Evolutionary conservation across 2,113 vertebrate species (phyloP), one percentile per base, ranked within the genome.

Genomic region (Lepisosteus oculatus): DNA sequence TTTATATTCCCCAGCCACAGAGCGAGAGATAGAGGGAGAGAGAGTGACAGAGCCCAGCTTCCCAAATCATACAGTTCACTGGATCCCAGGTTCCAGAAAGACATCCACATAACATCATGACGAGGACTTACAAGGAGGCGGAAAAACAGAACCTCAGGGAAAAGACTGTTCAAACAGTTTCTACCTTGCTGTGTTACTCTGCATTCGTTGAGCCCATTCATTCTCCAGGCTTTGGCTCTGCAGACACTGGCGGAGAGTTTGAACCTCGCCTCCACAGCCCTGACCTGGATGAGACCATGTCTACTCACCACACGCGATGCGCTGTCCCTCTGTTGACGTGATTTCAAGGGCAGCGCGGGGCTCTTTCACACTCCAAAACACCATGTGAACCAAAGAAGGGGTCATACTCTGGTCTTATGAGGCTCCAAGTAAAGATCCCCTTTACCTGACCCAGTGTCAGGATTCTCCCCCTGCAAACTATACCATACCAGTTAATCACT

Each of bases 161-260:
- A 29, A 29, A 29, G 29, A 29, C 29, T 87, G 78, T 86, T 87
- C 88, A 81, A 85, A 86, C 85, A 87, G 81, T 81, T 88, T 89
- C 89, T 90, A 88, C 88, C 51, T 78, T 77, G 76, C 76, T 76
- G 17, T 79, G 82, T 81, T 79, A 82, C 76, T 74, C 68, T 79
- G 75, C 85, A 87, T 87, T 88, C 82, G 73, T 83, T 76, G 80
- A 78, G 79, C 79, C 77, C 82, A 89, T 78, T 87, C 85, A 82
- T 84, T 84, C 81, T 80, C 74, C 74, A 77, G 81, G 74, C 78
- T 76, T 70, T 86, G 83, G 85, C 86, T 86, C 74, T 9, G 47
- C 47, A 9, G 9, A 83, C 80, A 69, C 70, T 54, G 61, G 71
- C 61, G 55, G 17, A 45, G 69, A 76, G 72, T 72, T 68, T 29